Evolutionary conservation across 2,113 vertebrate genomes (phyloP), one percentile per base, ranked within the genome.

Genomic region (Rhea americana): DNA sequence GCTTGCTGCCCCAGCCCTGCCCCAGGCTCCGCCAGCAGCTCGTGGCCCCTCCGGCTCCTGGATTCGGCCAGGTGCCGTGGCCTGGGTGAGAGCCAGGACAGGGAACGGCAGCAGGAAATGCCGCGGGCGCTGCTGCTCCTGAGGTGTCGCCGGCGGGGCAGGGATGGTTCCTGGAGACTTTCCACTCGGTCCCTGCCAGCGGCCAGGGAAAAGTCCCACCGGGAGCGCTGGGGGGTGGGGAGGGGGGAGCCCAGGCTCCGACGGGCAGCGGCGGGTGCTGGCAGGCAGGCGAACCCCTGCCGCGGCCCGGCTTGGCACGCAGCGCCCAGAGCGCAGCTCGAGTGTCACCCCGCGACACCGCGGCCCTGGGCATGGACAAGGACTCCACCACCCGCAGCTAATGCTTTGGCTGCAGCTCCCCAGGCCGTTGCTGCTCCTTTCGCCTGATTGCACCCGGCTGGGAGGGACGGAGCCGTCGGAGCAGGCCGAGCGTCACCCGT

Each of bases 161-260:
- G 45, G 20, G 68, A 24, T 65, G 55, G 37, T 19, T 96, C 65
- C 43, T 86, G 94, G 94, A 88, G 83, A 96, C 83, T 96, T 96
- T 96, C 96, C 95, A 95, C 74, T 94, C 80, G 4, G 35, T 72
- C 56, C 8, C 59, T 88, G 32, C 11, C 81, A 51, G 56, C 41
- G 48, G 50, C 45, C 14, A 65, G 1, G 85, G 59, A 84, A 94
- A 96, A 95, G 17, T 91, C 59, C 35, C 35, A 35, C 35, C 6
- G 35, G 35, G 35, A 35, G 35, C 35, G 35, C 35, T 35, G 5
- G 35, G 35, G 35, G 35, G 35, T 35, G 35, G 35, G 83, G 81
- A 12, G 51, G 37, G 32, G 41, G 16, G 94, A 89, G 5, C 30
- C 35, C 51, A 18, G 61, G 22, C 47, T 93, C 9, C 0, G 30